Base-by-base conservation (phyloP, 2,888 invertebrate species). In the Pseudococcus viburni region DNA sequence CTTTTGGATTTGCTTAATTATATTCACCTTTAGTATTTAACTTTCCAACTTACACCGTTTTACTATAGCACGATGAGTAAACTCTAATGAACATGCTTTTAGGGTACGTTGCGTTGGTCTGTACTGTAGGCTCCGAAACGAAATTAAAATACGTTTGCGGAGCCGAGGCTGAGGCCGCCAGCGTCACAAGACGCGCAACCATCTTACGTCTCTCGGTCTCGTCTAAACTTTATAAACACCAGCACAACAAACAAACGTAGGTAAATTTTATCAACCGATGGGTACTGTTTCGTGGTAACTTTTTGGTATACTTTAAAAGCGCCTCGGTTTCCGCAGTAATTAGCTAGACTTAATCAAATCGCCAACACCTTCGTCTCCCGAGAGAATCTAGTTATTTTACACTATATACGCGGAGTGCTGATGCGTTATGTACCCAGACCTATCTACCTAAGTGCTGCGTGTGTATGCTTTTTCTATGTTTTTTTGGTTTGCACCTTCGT, bases 1-100 rank as follows among this genome's bases (percentile, higher is more conserved):
- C 80, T 83, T 73, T 83, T 46, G 80, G 46, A 83, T 83, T 83
- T 83, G 39, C 80, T 83, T 83, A 83, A 83, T 83, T 83, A 83
- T 83, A 83, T 83, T 83, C 80, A 83, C 80, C 80, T 83, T 83
- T 83, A 83, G 80, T 83, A 83, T 83, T 83, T 83, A 83, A 83
- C 80, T 83, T 83, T 83, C 80, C 33, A 83, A 83, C 80, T 83
- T 46, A 46, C 80, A 83, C 73, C 73, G 33, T 73, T 73, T 73
- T 73, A 64, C n/a, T 46, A 83, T 33, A 39, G 33, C 46, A 64
- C 19, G n/a, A 19, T 8, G 11, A 19, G 80, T 33, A 46, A 83
- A 83, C 80, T 83, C 46, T 83, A 83, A 83, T 83, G 80, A 83
- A 83, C 80, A 83, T 83, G 42, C 80, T 83, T 83, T 83, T 33